These are phyloP conservation scores for Thereva unica DNA, from an alignment of 2,888 invertebrate genomes.

Conservation along the genomic window DNA sequence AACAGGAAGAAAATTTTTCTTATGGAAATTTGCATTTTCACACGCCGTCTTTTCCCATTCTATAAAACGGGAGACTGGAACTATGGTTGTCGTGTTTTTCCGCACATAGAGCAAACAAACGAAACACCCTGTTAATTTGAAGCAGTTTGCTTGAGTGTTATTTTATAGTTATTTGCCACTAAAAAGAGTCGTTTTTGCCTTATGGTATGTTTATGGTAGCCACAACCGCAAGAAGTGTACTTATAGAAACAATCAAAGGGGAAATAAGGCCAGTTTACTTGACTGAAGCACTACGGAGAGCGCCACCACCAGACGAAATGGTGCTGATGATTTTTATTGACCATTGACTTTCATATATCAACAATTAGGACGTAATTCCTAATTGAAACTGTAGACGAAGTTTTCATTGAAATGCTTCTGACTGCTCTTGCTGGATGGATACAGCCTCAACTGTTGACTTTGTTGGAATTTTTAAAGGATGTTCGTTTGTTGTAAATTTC, in stretches of 20 bases:
- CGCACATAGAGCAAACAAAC: slow-evolving; percentile 26
- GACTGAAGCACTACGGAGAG: slow-evolving; percentile 2
- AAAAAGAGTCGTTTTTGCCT: slow-evolving; percentile 40
- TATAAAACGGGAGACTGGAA: not conserved
- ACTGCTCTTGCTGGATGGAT: no score
- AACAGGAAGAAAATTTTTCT: no score
- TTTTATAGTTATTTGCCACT: slow-evolving; percentile 44
- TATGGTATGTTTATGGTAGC: slow-evolving; percentile 36
- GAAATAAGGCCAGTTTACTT: slow-evolving; percentile 10
- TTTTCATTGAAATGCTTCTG: no score
- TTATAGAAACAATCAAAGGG: slow-evolving; percentile 19
- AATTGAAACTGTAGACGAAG: no score
- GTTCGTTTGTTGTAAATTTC: no score
- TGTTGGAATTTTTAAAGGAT: no score
- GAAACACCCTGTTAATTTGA: slow-evolving; percentile 45
- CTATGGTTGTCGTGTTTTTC: slow-evolving; percentile 24
- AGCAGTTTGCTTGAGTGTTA: slow-evolving; percentile 43
- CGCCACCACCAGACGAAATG: slow-evolving; percentile 17
- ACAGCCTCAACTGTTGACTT: no score
- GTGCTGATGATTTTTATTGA: slow-evolving; percentile 32
- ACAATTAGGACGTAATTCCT: slow-evolving; percentile 16
- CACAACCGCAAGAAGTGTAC: slow-evolving; percentile 36
- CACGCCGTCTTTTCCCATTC: not conserved
- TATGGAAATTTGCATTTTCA: slow-evolving; percentile 26
- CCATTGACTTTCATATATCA: slow-evolving; percentile 27